These are phyloP conservation scores for Deilephila porcellus DNA, from an alignment of 2,888 invertebrate genomes.

Conservation along the genomic window DNA sequence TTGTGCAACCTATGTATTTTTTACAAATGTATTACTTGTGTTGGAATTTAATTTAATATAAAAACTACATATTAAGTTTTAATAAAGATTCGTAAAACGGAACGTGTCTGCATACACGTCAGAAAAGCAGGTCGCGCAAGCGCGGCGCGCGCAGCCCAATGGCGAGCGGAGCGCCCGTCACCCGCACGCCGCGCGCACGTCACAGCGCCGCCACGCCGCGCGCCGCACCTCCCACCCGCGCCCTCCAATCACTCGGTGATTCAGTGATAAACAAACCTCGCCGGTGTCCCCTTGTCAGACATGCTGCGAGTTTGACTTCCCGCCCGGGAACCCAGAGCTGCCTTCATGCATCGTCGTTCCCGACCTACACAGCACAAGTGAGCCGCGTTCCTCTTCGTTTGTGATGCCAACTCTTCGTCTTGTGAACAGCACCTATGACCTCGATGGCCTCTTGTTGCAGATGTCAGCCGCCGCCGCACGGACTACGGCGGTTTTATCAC, in stretches of 20 bases:
- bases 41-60: neutral
- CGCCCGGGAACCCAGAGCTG: conserved; percentile 61
- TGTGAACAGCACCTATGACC: conserved; percentile 66
- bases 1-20: too few species aligned
- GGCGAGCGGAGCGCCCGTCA: conserved; percentile 39
- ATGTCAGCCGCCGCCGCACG: conserved; percentile 81
- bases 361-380: conserved; percentile 74
- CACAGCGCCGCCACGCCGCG: conserved; percentile 42
- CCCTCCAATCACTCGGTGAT: conserved; percentile 52
- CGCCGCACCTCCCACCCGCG: conserved; percentile 44
- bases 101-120: conserved; percentile 31
- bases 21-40: neutral
- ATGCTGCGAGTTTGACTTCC: conserved; percentile 70
- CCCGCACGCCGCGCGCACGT: conserved; percentile 47
- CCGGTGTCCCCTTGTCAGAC: conserved; percentile 67
- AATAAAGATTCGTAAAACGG: conserved; percentile 30
- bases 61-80: neutral
- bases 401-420: conserved; percentile 31
- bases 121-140: conserved; percentile 47
- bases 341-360: conserved; percentile 77
- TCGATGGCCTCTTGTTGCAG: conserved; percentile 76
- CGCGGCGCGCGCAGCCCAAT: conserved; percentile 43
- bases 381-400: conserved; percentile 49
- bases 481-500: conserved; percentile 81
- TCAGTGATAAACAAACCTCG: conserved; percentile 76